phyloP scores from a whole-genome alignment of 2,113 vertebrate species.

The Ameiurus melas region DNA sequence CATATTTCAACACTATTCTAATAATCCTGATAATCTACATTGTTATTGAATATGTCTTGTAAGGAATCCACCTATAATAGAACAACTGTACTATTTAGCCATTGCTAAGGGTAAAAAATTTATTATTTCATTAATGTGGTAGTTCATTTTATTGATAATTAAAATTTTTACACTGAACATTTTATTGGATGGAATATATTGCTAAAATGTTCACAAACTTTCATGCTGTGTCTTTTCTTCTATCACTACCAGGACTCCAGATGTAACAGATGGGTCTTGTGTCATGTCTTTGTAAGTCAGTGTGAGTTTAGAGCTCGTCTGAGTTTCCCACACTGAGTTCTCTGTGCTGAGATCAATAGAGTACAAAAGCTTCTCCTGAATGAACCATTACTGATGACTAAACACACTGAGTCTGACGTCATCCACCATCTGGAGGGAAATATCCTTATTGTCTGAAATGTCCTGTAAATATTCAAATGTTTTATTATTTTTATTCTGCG shows the following conservation, averaged over 20 bases:
- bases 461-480: background rate
- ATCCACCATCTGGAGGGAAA: constrained; percentile 62
- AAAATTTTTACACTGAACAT: background rate
- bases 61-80: background rate
- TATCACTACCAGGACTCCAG: background rate
- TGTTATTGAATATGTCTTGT: background rate
- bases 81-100: background rate
- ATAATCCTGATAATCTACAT: too few relatives aligned
- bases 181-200: background rate
- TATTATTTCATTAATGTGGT: background rate
- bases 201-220: background rate
- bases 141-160: background rate
- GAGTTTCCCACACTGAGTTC: constrained; percentile 58
- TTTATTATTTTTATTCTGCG: too few relatives aligned
- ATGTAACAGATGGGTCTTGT: constrained; percentile 39
- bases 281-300: constrained; percentile 29
- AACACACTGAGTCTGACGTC: constrained; percentile 47
- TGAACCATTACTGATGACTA: constrained; percentile 50
- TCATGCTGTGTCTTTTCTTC: background rate
- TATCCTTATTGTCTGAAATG: background rate
- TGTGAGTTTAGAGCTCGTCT: constrained; percentile 52
- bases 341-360: constrained; percentile 49
- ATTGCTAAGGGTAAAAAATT: background rate
- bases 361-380: constrained; percentile 55
- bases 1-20: too few relatives aligned